These are phyloP conservation scores for Caenorhabditis sp. DNA, from an alignment of 2,888 invertebrate genomes.

Conservation along the genomic window DNA sequence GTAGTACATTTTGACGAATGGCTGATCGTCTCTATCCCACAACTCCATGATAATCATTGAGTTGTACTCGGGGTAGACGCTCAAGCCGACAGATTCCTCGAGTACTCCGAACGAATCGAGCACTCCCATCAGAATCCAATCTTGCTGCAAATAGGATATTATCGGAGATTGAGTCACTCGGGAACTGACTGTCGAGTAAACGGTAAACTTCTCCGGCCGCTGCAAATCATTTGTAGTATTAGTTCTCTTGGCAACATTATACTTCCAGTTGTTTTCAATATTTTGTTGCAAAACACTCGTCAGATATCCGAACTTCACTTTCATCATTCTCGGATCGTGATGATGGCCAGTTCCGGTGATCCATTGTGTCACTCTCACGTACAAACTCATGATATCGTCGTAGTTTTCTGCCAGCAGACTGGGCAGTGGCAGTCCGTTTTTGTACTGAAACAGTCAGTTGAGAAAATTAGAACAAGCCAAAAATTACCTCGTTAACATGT, in stretches of 20 bases:
- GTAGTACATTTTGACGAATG: constrained; percentile 37
- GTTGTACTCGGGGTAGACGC: constrained; percentile 45
- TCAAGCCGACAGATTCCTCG: constrained; percentile 15
- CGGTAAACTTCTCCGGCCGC: constrained; percentile 8
- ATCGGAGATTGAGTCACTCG: not conserved
- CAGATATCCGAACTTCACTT: constrained; percentile 39
- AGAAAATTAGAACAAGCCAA: not conserved
- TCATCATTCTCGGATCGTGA: constrained; percentile 39
- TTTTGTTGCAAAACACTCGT: constrained; percentile 7
- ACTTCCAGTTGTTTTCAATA: not conserved
- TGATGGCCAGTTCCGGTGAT: constrained; percentile 43
- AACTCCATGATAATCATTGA: constrained; percentile 52
- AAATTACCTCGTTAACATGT: constrained; percentile 35
- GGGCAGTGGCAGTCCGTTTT: constrained; percentile 41
- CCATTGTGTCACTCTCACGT: constrained; percentile 21
- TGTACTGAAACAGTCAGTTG: constrained; percentile 34
- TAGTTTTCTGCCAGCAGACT: constrained; percentile 8
- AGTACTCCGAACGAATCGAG: constrained; percentile 37
- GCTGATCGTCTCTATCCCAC: not conserved
- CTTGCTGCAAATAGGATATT: constrained; percentile 50
- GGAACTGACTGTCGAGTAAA: constrained; percentile 38
- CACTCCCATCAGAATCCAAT: constrained; percentile 52
- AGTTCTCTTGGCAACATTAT: too few species aligned
- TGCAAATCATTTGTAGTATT: too few species aligned
- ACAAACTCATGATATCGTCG: constrained; percentile 16